A percentile compares a stretch with the other conserved stretches of the same genome.
phyloP scores from a whole-genome alignment of 2,888 invertebrate species.

The Drosophila recens region DNA sequence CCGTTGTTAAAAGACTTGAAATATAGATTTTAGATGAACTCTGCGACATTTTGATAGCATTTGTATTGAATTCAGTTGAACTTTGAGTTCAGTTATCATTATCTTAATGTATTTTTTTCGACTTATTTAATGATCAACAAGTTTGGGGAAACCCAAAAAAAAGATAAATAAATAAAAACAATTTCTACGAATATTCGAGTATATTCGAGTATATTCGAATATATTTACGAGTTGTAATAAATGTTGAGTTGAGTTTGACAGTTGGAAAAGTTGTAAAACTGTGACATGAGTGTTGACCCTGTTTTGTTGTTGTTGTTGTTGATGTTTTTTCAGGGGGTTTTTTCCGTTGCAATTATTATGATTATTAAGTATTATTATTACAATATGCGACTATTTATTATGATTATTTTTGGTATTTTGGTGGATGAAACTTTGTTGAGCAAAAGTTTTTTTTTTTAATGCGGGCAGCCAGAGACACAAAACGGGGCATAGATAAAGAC shows the following conservation, averaged over 20 bases:
- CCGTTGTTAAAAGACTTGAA: not conserved
- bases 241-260: conserved; percentile 15
- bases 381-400: conserved; percentile 40
- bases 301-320: conserved; percentile 29
- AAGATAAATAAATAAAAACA: not conserved
- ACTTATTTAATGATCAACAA: conserved; percentile 11
- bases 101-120: conserved; percentile 3
- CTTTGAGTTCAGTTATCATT: conserved; percentile 20
- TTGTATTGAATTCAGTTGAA: conserved; percentile 14
- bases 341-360: conserved; percentile 47
- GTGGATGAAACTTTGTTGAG: conserved; percentile 20
- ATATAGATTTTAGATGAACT: not conserved
- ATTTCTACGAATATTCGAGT: not conserved
- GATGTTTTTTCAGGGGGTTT: conserved; percentile 26
- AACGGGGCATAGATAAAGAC: not conserved
- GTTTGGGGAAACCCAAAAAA: conserved; percentile 1
- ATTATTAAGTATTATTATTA: conserved; percentile 35
- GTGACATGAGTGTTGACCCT: conserved; percentile 50
- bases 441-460: conserved; percentile 13
- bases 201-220: conserved; percentile 1
- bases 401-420: conserved; percentile 30
- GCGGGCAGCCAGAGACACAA: conserved; percentile 34
- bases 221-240: conserved; percentile 25
- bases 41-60: not conserved
- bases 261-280: conserved; percentile 25